phyloP scores from a whole-genome alignment of 2,113 vertebrate species.

The Microtus ochrogaster region DNA sequence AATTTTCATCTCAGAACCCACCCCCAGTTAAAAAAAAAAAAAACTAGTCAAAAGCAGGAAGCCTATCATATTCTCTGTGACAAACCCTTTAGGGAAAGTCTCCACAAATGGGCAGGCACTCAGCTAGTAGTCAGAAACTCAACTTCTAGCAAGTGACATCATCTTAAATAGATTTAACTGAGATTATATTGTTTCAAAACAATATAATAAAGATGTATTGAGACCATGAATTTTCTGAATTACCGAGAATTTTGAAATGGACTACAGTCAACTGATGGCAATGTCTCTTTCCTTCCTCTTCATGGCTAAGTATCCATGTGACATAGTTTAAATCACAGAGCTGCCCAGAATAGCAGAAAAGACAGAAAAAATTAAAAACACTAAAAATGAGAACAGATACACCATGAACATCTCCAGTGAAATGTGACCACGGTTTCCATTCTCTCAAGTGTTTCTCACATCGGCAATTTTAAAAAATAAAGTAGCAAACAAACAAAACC shows the following conservation, averaged over 20 bases:
- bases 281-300: background rate
- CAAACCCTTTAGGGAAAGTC: background rate
- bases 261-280: background rate
- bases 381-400: background rate
- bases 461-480: background rate
- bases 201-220: conserved; percentile 25
- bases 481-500: conserved; percentile 11
- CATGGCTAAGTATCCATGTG: background rate
- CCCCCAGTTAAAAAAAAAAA: background rate
- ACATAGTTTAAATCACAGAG: background rate
- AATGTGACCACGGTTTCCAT: background rate
- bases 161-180: background rate
- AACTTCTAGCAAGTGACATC: background rate
- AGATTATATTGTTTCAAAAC: conserved; percentile 47
- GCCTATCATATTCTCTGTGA: background rate
- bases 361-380: background rate
- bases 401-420: background rate
- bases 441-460: conserved; percentile 9
- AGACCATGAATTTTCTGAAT: conserved; percentile 10
- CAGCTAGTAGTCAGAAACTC: conserved; percentile 11
- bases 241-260: background rate
- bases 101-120: background rate
- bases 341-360: background rate
- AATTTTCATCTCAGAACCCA: background rate
- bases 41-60: background rate